phyloP scores from a whole-genome alignment of 2,888 invertebrate genomes.

The Hartigia nigra region DNA sequence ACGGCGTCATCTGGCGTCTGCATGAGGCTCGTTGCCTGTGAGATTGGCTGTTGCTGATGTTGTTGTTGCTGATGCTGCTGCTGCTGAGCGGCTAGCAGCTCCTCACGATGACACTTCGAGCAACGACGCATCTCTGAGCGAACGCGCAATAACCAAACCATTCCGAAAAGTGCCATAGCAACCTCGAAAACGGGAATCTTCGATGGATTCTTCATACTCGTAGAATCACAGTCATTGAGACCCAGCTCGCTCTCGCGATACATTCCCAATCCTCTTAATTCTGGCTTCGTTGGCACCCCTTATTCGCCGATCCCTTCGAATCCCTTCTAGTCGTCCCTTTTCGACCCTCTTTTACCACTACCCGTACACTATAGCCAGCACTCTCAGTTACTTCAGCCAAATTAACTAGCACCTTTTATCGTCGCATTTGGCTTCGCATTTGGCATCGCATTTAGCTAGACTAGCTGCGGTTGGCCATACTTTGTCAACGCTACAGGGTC shows the following conservation, averaged over 20 bases:
- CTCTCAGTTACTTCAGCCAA: slow-evolving; percentile 2
- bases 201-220: slow-evolving; percentile 64
- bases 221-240: slow-evolving; percentile 60
- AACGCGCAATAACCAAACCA: slow-evolving; percentile 86
- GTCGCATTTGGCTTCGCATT: slow-evolving; percentile 5
- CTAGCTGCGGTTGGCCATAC: not conserved
- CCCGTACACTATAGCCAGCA: not conserved
- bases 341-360: not conserved
- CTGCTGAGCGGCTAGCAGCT: slow-evolving; percentile 57
- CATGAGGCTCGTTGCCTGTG: slow-evolving; percentile 42
- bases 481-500: slow-evolving; percentile 4
- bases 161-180: slow-evolving; percentile 88
- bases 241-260: slow-evolving; percentile 57
- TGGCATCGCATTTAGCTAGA: not conserved
- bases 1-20: slow-evolving; percentile 54
- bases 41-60: slow-evolving; percentile 54
- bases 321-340: not conserved
- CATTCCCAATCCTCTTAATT: slow-evolving; percentile 44
- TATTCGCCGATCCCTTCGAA: not conserved
- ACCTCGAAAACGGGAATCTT: slow-evolving; percentile 59
- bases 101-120: slow-evolving; percentile 75
- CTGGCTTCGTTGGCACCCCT: not conserved
- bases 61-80: slow-evolving; percentile 50
- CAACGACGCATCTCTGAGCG: slow-evolving; percentile 83
- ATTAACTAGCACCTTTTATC: slow-evolving; percentile 6